These are phyloP conservation scores for Morus bassanus DNA, from an alignment of 2,797 vertebrate species.

Conservation along the genomic window DNA sequence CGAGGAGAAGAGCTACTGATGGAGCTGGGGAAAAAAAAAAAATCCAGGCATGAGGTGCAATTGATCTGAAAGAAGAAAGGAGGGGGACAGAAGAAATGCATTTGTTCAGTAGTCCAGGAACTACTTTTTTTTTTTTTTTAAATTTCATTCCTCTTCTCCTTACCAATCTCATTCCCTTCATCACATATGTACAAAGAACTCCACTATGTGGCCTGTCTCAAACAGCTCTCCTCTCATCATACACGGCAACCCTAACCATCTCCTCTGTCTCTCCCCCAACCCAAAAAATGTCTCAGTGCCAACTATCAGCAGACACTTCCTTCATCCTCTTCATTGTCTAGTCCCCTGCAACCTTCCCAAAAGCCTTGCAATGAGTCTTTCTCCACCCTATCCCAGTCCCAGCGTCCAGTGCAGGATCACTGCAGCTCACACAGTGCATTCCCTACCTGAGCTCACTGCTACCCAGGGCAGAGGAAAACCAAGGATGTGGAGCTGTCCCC, in stretches of 20 bases:
- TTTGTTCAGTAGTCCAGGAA: neutral
- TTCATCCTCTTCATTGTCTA: neutral
- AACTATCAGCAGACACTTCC: neutral
- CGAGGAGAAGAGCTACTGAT: neutral
- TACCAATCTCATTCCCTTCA: neutral
- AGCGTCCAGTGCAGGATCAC: neutral
- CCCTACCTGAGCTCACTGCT: neutral
- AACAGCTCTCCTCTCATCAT: neutral
- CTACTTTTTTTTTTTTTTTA: neutral
- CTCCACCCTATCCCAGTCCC: neutral
- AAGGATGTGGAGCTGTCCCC: neutral
- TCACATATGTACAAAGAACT: rapidly evolving
- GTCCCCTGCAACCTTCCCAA: neutral
- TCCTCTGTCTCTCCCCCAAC: neutral
- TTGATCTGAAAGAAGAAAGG: neutral
- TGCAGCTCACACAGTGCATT: neutral
- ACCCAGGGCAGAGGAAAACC: neutral
- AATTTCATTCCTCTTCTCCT: neutral
- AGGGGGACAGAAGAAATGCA: neutral
- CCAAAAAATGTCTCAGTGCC: neutral
- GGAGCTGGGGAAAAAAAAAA: neutral
- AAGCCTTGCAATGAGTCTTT: neutral
- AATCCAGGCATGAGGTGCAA: neutral
- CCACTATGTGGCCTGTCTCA: neutral
- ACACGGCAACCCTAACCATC: neutral